Evolutionary conservation across 1,140 invertebrate genomes (phyloP), one percentile per base, ranked within the genome.

Genomic region (Trichonephila clavata): DNA sequence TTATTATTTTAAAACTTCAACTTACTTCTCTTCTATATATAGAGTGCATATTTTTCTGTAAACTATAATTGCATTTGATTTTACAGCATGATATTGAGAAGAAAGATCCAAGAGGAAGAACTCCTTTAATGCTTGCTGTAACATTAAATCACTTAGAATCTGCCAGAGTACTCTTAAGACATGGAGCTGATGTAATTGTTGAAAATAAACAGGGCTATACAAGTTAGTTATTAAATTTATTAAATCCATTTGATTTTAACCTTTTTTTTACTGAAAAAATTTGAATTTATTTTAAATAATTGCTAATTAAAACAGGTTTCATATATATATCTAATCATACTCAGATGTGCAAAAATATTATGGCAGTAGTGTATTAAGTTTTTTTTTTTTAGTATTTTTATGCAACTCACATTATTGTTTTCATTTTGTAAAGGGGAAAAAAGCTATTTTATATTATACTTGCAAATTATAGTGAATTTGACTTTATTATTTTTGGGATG

Each of bases 111-210:
- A 96, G 98, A 90, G 98, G 98, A 0, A 97, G 99, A 90, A 99
- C 99, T 7, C 98, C 99, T 1, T 96, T 99, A 13, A 97, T 99
- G 97, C 95, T 99, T 94, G 98, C 99, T 32, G 98, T 99, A 1
- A 98, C 98, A 21, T 96, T 99, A 59, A 98, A 98, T 14, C 97
- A 99, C 96, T 95, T 97, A 77, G 98, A 99, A 95, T 97, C 97
- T 91, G 97, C 97, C 10, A 96, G 97, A 95, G 96, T 97, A 83
- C 97, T 99, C 43, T 96, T 99, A 93, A 97, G 98, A 92, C 97
- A 97, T 95, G 98, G 98, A 95, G 98, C 98, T 27, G 98, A 99
- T 96, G 98, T 99, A 80, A 98, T 98, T 96, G 98, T 97, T 94
- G 98, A 99, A 96, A 98, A 98, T 95, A 97, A 97, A 94, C 97